Base-by-base conservation (phyloP, 1,140 invertebrate genomes). In the Grapholita molesta region DNA sequence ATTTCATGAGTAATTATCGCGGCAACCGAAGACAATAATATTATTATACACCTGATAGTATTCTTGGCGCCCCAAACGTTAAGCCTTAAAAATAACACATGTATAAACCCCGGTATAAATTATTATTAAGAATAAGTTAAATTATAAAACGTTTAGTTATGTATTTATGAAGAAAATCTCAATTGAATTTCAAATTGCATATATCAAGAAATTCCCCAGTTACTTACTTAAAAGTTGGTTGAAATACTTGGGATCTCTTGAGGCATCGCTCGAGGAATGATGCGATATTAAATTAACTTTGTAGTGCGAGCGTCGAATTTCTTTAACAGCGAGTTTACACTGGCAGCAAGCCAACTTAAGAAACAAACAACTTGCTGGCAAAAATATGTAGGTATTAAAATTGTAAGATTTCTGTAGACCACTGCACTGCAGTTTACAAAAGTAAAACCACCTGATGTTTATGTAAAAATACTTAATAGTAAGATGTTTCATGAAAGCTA, bases 221-320 rank as follows among this genome's bases (percentile, higher is more conserved):
- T 12, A 48, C 7, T 30, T 30, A 30, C 42, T 42, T 42, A 48
- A 48, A 48, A 18, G 7, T 48, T 9, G 9, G 9, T 55, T 24
- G 9, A 1, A 57, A 28, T n/a, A n/a, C n/a, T n/a, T n/a, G n/a
- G n/a, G n/a, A n/a, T 57, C 21, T 57, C 53, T 28, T 28, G 53
- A 23, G 53, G 11, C 24, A 57, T 28, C 24, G 53, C 24, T 57
- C 53, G 25, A 28, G 53, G 53, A 57, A 28, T 48, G 42, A 48
- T 23, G 53, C 24, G 53, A 57, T 57, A 57, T 57, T 57, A 57
- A 57, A 57, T 57, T 28, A 57, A 57, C 53, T 57, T 57, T 57
- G 53, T 57, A 57, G 53, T 6, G 24, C 24, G 7, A 12, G 52
- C 9, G n/a, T 57, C n/a, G 24, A 57, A 28, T 25, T 57, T 28